Conservation (phyloP, 2,797 vertebrate genomes). For the Lutjanus campechanus region DNA sequence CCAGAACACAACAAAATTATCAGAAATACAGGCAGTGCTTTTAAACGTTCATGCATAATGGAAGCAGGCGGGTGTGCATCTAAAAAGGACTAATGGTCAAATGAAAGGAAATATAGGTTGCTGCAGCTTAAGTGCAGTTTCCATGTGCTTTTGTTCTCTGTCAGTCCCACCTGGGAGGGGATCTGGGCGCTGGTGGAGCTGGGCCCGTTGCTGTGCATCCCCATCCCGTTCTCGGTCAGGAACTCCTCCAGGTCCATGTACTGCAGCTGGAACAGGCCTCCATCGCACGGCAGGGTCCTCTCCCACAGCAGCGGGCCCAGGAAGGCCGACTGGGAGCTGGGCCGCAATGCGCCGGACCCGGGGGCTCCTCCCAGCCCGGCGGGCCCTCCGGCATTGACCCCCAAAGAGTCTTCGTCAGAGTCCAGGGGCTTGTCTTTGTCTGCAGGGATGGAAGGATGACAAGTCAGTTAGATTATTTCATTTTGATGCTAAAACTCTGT, state of each 20-base stretch:
- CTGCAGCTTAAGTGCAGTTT: not conserved
- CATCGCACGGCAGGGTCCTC: conserved; percentile 91
- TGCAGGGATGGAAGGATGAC: conserved; percentile 26
- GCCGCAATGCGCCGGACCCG: conserved; percentile 70
- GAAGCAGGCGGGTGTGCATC: no score
- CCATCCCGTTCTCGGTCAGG: conserved; percentile 88
- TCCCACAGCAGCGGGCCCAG: conserved; percentile 92
- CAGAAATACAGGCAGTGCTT: no score
- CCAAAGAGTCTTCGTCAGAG: conserved; percentile 81
- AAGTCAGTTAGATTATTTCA: not conserved
- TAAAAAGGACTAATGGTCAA: no score
- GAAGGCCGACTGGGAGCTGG: conserved; percentile 86
- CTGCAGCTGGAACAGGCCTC: conserved; percentile 91
- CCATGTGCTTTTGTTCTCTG: accelerated
- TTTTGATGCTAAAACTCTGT: not conserved
- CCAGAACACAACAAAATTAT: no score
- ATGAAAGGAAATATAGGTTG: no score
- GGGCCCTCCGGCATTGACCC: conserved; percentile 63
- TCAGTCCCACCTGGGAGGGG: conserved; percentile 78
- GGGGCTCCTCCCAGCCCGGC: conserved; percentile 57
- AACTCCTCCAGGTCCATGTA: conserved; percentile 96
- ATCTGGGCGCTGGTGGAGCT: conserved; percentile 85
- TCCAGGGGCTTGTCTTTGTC: conserved; percentile 87
- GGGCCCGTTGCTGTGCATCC: conserved; percentile 84
- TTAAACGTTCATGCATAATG: no score